phyloP scores from a whole-genome alignment of 92 coral and sea anemone species.

The Zoanthus gigantus region DNA sequence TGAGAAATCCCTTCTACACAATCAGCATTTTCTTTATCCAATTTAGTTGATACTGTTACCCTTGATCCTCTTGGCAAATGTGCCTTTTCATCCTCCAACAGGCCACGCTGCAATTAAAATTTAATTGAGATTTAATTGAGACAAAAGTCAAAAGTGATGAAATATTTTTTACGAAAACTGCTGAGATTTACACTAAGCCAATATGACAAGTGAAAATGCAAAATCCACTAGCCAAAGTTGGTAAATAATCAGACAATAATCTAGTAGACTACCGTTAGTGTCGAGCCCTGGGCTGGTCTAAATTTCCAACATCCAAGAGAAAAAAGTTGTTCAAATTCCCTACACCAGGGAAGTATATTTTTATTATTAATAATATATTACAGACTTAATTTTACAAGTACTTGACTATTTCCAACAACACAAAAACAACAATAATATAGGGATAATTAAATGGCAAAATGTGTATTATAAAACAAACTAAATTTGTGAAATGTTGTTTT shows the following conservation, averaged over 20 bases:
- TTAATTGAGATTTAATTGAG: not conserved
- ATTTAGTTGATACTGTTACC: slow-evolving; percentile 40
- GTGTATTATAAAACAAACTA: slow-evolving; percentile 31
- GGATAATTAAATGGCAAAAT: slow-evolving; percentile 32
- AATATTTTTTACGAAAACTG: slow-evolving; percentile 27
- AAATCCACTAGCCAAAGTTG: slow-evolving; percentile 29
- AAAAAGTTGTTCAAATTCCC: slow-evolving; percentile 25
- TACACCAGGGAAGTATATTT: slow-evolving; percentile 30
- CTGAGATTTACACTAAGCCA: slow-evolving; percentile 27
- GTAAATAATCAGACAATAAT: slow-evolving; percentile 28
- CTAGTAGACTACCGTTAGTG: slow-evolving; percentile 15
- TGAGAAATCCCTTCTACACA: slow-evolving; percentile 51
- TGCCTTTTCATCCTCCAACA: slow-evolving; percentile 43
- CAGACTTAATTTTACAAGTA: slow-evolving; percentile 19
- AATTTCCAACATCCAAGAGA: slow-evolving; percentile 30
- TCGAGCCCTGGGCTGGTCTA: slow-evolving; percentile 20
- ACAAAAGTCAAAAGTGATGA: slow-evolving; percentile 25
- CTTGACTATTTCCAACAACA: slow-evolving; percentile 29
- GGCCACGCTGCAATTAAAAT: slow-evolving; percentile 32
- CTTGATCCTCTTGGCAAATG: slow-evolving; percentile 35
- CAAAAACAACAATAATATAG: slow-evolving; percentile 29
- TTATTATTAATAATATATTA: slow-evolving; percentile 23
- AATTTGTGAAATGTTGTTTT: slow-evolving; percentile 24
- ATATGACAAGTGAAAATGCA: slow-evolving; percentile 31
- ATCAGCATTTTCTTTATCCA: slow-evolving; percentile 59